Evolutionary conservation across 2,113 vertebrate species (phyloP), one percentile per base, ranked within the genome.

Genomic region (Melospiza georgiana): DNA sequence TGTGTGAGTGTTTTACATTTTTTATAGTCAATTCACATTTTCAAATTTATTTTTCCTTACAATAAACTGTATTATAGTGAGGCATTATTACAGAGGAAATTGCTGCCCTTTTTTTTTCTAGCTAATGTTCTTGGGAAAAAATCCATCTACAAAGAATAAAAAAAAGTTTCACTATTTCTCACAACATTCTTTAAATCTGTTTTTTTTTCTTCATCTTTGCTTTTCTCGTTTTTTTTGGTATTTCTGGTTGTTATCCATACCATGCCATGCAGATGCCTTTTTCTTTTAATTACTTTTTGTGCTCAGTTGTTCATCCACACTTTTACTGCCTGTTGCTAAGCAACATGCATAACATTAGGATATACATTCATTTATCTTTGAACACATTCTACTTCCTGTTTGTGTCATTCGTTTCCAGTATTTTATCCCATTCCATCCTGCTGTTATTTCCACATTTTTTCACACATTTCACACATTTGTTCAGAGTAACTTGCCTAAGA

Each of bases 241-340:
- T 86, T 85, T 57, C 65, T 93, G 59, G 89, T 94, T 94, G 88
- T 84, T 94, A 91, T 87, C 61, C 48, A 30, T 91, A 96, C 49
- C 59, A 96, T 54, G 68, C 76, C 61, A 94, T 44, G 65, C 85
- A 92, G 55, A 78, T 54, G 89, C 79, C 74, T 97, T 90, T 95
- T 85, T 86, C 88, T 79, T 97, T 95, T 97, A 98, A 98, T 96
- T 97, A 96, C 86, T 89, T 97, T 96, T 89, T 89, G 44, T 93
- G 89, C 76, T 95, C 96, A 91, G 81, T 95, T 96, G 84, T 96
- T 96, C 96, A 94, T 94, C 92, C 75, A 90, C 84, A 95, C 41
- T 95, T 96, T 96, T 93, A 95, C 57, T 89, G 90, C 89, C 68
- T 94, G 97, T 97, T 97, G 96, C 97, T 97, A 97, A 97, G 97